Evolutionary conservation across 2,888 invertebrate genomes (phyloP), one percentile per base, ranked within the genome.

Genomic region (Monochamus alternatus): DNA sequence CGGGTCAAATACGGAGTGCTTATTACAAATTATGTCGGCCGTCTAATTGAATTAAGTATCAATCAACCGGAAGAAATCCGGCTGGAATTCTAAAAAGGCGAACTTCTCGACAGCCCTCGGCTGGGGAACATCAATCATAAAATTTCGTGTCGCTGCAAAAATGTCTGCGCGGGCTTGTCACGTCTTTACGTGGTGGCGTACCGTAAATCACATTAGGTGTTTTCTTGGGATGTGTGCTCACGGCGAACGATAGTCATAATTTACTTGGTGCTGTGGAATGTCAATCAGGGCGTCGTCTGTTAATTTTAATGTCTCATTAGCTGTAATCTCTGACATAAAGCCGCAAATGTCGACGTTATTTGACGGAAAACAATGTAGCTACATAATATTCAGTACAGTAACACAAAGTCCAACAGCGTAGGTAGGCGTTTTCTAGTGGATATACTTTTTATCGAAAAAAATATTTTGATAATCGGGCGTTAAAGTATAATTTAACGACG

Each of bases 41-140:
- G 10, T 22, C 31, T 73, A 73, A 58, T 73, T 63, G 73, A 73
- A 73, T 73, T 73, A 73, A 65, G 55, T 65, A 65, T 65, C 72
- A 65, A 73, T 73, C 65, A 73, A 47, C 31, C 66, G 58, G 44
- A 59, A 30, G 38, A 66, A 65, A 65, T 65, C 47, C 65, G 43
- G 30, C 38, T 22, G 31, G 65, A 72, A 60, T 66, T 73, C n/a
- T 59, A 64, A 51, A 65, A 65, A 73, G 73, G n/a, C 43, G 38
- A 32, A 59, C 60, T 47, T 51, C 47, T 31, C 30, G 12, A 73
- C 65, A 43, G 14, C 65, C 47, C 14, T 32, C 60, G 43, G n/a
- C 73, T 63, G 7, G n/a, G 38, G 12, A 44, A 32, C 65, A 65
- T 73, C 65, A 73, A 73, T 73, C 73, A 73, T 65, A 31, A 62